These are phyloP conservation scores for Sphenodon punctatus DNA, from an alignment of 2,797 vertebrate species.

Conservation along the genomic window DNA sequence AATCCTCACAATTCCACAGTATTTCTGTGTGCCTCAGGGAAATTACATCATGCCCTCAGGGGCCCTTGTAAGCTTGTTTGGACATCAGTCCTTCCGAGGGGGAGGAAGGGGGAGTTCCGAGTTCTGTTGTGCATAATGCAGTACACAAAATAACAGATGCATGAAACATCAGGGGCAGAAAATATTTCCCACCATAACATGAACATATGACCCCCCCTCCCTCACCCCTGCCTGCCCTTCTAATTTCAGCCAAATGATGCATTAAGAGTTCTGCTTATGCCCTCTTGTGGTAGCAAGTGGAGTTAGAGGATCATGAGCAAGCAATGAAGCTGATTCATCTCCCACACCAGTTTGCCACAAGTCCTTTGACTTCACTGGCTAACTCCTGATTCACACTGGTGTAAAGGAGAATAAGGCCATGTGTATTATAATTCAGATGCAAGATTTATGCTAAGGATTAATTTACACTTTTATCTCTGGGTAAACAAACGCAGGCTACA, in stretches of 20 bases:
- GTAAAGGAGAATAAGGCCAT: rapidly evolving
- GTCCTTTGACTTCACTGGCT: background rate
- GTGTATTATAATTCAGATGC: background rate
- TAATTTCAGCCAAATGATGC: background rate
- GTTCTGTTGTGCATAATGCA: background rate
- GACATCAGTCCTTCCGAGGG: background rate
- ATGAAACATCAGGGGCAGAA: background rate
- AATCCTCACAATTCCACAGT: background rate
- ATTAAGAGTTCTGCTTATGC: constrained; percentile 43
- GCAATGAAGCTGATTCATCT: background rate
- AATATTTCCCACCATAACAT: background rate
- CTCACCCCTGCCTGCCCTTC: background rate
- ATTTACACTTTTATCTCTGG: background rate
- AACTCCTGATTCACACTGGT: background rate
- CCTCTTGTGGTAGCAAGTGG: constrained; percentile 56
- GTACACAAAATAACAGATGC: background rate
- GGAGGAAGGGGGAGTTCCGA: constrained; percentile 20
- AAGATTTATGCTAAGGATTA: rapidly evolving
- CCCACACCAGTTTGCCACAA: rapidly evolving
- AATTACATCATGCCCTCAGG: background rate
- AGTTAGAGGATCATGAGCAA: background rate
- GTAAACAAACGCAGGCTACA: background rate
- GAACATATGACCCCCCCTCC: constrained; percentile 2
- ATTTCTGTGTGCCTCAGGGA: background rate
- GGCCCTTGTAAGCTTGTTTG: background rate